A percentile compares a stretch with the other conserved stretches of the same genome.
Evolutionary conservation across 2,113 vertebrate genomes (phyloP).

Genomic region (Pachycephala philippinensis): DNA sequence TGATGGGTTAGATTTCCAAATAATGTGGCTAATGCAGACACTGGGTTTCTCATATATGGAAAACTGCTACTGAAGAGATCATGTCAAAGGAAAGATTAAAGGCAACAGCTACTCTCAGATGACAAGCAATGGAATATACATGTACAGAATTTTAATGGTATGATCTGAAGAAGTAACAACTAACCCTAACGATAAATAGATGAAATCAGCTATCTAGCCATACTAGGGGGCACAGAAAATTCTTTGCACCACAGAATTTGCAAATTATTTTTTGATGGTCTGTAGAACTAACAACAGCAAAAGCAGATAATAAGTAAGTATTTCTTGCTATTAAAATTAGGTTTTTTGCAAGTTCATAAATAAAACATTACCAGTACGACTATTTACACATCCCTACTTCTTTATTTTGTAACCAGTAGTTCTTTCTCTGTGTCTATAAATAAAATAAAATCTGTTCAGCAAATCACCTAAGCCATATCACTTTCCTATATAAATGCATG

Average conservation of each 20-base stretch:
- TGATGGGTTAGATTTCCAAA: background rate
- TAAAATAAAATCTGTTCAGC: background rate
- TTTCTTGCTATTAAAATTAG: background rate
- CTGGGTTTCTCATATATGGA: background rate
- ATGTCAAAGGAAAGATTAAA: background rate
- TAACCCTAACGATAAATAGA: background rate
- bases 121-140: background rate
- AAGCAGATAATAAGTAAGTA: background rate
- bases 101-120: background rate
- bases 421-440: background rate
- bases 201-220: background rate
- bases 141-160: background rate
- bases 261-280: background rate
- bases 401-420: background rate
- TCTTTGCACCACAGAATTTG: background rate
- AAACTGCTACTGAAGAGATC: background rate
- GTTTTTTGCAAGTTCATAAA: background rate
- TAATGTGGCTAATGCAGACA: background rate
- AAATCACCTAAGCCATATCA: background rate
- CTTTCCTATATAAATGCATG: background rate
- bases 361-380: background rate
- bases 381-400: background rate
- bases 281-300: background rate
- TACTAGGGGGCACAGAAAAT: background rate
- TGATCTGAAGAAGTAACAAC: background rate